These are phyloP conservation scores for Norana najaformis DNA, from an alignment of 2,888 invertebrate species.

Conservation along the genomic window DNA sequence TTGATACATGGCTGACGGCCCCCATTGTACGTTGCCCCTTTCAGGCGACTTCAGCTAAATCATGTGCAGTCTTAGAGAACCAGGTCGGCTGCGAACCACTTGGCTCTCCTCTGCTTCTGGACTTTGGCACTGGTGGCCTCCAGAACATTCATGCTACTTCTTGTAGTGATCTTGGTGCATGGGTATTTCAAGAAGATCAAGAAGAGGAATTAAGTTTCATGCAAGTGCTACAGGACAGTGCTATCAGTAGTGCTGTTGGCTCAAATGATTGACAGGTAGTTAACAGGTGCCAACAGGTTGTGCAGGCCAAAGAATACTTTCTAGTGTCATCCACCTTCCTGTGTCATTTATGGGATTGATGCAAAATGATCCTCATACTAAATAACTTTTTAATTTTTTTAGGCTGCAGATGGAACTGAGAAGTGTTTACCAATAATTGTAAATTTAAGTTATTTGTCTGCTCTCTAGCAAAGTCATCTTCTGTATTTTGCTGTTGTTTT, in stretches of 20 bases:
- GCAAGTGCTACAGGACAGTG: background rate
- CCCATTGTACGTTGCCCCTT: background rate
- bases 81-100: background rate
- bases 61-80: background rate
- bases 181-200: conserved; percentile 17
- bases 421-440: background rate
- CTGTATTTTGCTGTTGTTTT: background rate
- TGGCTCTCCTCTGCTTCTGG: background rate
- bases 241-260: background rate
- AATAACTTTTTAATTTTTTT: background rate
- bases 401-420: background rate
- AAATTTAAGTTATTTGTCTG: background rate
- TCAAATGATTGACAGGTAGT: conserved; percentile 6
- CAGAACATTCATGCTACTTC: conserved; percentile 9
- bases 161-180: background rate
- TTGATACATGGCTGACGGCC: background rate
- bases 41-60: background rate
- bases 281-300: background rate
- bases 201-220: conserved; percentile 1
- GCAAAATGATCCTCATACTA: background rate
- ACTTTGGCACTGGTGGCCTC: background rate
- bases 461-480: background rate
- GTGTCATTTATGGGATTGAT: background rate
- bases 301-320: background rate
- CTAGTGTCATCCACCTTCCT: background rate